Conservation (phyloP, 1,140 invertebrate species). For the Trachymyrmex septentrionalis region DNA sequence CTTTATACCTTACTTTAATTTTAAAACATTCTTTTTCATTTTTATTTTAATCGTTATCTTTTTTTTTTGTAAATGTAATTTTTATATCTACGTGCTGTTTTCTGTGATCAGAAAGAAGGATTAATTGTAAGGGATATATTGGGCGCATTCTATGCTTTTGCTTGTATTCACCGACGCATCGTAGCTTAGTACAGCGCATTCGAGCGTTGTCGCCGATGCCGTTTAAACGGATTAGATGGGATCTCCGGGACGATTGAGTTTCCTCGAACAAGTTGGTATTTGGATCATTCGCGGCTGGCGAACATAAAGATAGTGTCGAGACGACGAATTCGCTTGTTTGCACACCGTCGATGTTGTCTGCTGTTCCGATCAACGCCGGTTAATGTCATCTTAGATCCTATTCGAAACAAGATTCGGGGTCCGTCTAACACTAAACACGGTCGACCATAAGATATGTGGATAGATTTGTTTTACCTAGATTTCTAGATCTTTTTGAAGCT, state of each 20-base stretch:
- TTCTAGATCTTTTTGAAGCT: background rate
- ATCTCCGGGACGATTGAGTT: constrained; percentile 61
- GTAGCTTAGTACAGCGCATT: constrained; percentile 19
- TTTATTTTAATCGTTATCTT: background rate
- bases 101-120: background rate
- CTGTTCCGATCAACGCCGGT: background rate
- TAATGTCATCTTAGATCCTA: background rate
- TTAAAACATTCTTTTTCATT: background rate
- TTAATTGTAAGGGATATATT: background rate
- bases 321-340: constrained; percentile 48
- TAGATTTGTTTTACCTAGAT: background rate
- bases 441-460: background rate
- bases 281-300: constrained; percentile 36
- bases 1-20: background rate
- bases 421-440: background rate
- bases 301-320: constrained; percentile 42
- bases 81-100: background rate
- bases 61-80: background rate
- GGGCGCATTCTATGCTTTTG: constrained; percentile 10
- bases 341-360: background rate
- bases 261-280: constrained; percentile 38
- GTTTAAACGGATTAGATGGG: constrained; percentile 71
- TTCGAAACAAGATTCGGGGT: background rate
- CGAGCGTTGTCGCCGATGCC: constrained; percentile 2
- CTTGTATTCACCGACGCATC: constrained; percentile 22